phyloP scores from a whole-genome alignment of 2,888 invertebrate genomes.

The Diarsia brunnea region DNA sequence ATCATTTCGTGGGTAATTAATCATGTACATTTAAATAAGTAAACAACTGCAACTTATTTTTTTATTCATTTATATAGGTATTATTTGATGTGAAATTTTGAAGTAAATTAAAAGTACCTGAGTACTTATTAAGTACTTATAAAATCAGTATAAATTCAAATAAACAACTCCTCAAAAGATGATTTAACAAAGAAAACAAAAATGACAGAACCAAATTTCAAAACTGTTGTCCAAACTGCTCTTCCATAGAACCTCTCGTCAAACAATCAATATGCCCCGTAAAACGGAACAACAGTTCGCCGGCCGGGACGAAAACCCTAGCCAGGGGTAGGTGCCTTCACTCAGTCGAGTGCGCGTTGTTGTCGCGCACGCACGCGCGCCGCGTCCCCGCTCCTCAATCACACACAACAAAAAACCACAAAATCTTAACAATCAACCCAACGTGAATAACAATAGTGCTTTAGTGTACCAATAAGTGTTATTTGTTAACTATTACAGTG shows the following conservation, averaged over 20 bases:
- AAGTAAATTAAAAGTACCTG: background rate
- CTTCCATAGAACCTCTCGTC: background rate
- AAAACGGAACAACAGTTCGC: constrained; percentile 82
- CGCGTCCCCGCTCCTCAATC: constrained; percentile 61
- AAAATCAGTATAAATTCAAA: background rate
- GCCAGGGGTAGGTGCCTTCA: constrained; percentile 82
- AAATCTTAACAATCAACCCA: constrained; percentile 73
- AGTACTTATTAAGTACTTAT: too few species aligned
- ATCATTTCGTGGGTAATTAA: background rate
- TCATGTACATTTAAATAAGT: background rate
- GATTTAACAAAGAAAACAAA: background rate
- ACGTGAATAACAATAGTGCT: constrained; percentile 74
- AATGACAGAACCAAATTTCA: background rate
- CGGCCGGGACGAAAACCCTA: constrained; percentile 86
- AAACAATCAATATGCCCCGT: constrained; percentile 70
- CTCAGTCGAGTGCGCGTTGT: constrained; percentile 83
- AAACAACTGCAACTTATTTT: background rate
- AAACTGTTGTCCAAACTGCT: background rate
- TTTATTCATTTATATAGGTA: background rate
- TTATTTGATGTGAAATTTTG: background rate
- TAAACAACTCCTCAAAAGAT: background rate
- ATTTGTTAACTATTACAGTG: constrained; percentile 63
- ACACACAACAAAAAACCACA: constrained; percentile 85
- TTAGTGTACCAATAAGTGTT: constrained; percentile 68
- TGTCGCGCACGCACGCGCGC: constrained; percentile 74